Evolutionary conservation across 2,113 vertebrate species (phyloP).

Genomic region (Rhinogobius similis): DNA sequence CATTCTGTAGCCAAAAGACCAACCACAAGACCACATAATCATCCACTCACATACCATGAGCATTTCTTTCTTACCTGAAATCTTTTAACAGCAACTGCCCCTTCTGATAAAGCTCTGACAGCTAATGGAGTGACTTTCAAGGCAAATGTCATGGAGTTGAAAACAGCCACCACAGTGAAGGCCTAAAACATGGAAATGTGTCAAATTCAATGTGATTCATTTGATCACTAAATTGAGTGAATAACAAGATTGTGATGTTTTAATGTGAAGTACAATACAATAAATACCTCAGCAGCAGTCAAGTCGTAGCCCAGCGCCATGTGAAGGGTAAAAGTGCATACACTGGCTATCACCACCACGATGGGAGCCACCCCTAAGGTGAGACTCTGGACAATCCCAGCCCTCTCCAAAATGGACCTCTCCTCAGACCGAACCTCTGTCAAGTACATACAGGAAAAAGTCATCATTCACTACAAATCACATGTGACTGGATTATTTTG

Average conservation of each 20-base stretch:
- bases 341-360: slow-evolving; percentile 79
- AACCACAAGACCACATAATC: not conserved
- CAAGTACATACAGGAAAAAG: slow-evolving; percentile 17
- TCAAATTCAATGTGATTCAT: not conserved
- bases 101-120: slow-evolving; percentile 79
- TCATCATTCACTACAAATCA: slow-evolving; percentile 18
- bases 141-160: slow-evolving; percentile 84
- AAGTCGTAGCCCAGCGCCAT: slow-evolving; percentile 81
- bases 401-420: slow-evolving; percentile 75
- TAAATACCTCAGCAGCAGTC: slow-evolving; percentile 79
- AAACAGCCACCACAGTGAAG: slow-evolving; percentile 82
- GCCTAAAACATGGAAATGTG: slow-evolving; percentile 59
- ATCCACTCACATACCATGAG: not conserved
- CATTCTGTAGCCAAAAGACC: not conserved
- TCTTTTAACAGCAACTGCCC: slow-evolving; percentile 77
- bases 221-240: not conserved
- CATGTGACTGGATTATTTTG: slow-evolving; percentile 21
- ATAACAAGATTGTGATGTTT: not conserved
- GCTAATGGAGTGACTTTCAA: slow-evolving; percentile 82
- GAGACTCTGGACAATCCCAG: slow-evolving; percentile 78
- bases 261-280: not conserved
- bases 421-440: slow-evolving; percentile 79
- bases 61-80: slow-evolving; percentile 75
- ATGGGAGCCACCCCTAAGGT: slow-evolving; percentile 79
- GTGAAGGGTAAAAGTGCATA: slow-evolving; percentile 83